Percentiles rank a stretch among this genome's conserved stretches.
Evolutionary conservation across 2,888 invertebrate genomes (phyloP).

Genomic region (Anorthoa munda): DNA sequence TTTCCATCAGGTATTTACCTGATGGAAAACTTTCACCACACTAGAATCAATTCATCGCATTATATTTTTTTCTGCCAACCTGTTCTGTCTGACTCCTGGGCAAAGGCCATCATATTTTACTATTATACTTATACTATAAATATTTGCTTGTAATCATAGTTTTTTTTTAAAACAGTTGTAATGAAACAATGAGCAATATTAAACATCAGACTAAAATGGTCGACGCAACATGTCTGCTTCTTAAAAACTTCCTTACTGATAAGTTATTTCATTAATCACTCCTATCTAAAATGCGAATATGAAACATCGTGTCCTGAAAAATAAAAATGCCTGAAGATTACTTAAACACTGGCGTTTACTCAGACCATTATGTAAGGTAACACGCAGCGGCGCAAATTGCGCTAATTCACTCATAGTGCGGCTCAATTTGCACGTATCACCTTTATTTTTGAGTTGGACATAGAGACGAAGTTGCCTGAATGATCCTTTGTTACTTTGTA

Average conservation of each 20-base stretch:
- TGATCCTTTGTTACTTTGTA: neutral
- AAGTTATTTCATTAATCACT: too few species aligned
- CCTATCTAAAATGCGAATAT: neutral
- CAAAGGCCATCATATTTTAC: too few species aligned
- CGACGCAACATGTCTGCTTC: too few species aligned
- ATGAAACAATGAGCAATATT: neutral
- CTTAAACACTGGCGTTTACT: slow-evolving; percentile 52
- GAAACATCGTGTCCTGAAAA: slow-evolving; percentile 21
- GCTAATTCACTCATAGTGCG: slow-evolving; percentile 75
- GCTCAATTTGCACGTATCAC: slow-evolving; percentile 68
- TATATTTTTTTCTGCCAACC: too few species aligned
- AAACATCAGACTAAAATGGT: neutral
- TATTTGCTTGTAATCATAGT: too few species aligned
- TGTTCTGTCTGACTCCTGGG: too few species aligned
- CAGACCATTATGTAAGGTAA: slow-evolving; percentile 69
- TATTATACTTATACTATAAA: too few species aligned
- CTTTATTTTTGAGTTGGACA: slow-evolving; percentile 45
- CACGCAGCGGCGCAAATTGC: slow-evolving; percentile 72
- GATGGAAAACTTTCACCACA: too few species aligned
- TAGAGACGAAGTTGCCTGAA: slow-evolving; percentile 23
- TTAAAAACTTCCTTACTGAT: too few species aligned
- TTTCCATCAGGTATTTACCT: too few species aligned
- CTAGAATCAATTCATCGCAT: too few species aligned
- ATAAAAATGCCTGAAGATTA: slow-evolving; percentile 39
- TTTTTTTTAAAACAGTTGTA: neutral